Conservation (phyloP, 2,888 invertebrate species). For the Lottia scabra region DNA sequence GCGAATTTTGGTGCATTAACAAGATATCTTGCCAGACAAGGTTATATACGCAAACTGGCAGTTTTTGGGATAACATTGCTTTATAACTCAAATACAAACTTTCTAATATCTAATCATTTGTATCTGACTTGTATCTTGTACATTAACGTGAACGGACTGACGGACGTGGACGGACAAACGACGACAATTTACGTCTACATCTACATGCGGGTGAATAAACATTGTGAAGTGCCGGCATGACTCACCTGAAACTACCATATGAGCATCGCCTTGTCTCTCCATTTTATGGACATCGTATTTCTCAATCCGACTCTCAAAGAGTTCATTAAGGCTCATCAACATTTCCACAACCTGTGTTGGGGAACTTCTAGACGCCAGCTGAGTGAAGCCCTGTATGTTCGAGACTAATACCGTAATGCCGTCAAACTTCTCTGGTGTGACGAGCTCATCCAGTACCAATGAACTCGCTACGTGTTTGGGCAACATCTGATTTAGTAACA, state of each 20-base stretch:
- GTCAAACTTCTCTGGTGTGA: slow-evolving; percentile 47
- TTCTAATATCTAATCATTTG: too few species aligned
- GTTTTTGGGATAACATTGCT: too few species aligned
- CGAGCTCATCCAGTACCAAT: slow-evolving; percentile 50
- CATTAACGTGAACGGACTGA: too few species aligned
- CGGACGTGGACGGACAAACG: too few species aligned
- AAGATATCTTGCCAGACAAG: too few species aligned
- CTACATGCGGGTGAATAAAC: too few species aligned
- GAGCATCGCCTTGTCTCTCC: slow-evolving; percentile 54
- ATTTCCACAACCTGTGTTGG: slow-evolving; percentile 56
- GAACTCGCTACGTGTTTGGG: slow-evolving; percentile 60
- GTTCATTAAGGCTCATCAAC: slow-evolving; percentile 49
- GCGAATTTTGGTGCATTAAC: too few species aligned
- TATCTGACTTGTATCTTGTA: too few species aligned
- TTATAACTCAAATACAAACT: too few species aligned
- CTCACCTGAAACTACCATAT: slow-evolving; percentile 51
- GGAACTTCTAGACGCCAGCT: slow-evolving; percentile 51
- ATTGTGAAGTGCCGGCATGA: background rate
- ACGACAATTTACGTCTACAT: too few species aligned
- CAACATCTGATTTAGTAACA: slow-evolving; percentile 60
- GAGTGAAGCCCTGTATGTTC: slow-evolving; percentile 56
- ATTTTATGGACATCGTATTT: slow-evolving; percentile 53
- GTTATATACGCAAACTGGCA: too few species aligned
- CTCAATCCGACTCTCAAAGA: slow-evolving; percentile 46
- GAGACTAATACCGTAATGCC: slow-evolving; percentile 56